Base-by-base conservation (phyloP, 1,140 invertebrate species). In the Cephus cinctus region DNA sequence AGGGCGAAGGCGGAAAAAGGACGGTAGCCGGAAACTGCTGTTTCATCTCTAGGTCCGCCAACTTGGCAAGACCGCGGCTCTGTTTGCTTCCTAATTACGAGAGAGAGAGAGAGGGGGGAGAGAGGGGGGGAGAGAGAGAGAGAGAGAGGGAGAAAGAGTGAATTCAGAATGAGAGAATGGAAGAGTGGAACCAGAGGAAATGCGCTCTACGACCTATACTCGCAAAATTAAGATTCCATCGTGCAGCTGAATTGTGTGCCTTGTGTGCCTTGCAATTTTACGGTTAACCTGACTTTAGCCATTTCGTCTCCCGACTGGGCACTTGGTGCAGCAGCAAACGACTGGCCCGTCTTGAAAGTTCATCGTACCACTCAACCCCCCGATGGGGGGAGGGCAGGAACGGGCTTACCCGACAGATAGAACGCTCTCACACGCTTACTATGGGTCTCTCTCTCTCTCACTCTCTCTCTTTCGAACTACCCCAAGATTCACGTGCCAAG, bases 71-170 rank as follows among this genome's bases (percentile, higher is more conserved):
- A 63, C 57, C 52, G 47, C 57, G 57, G 52, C 36, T 53, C 63
- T 66, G 63, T 65, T 65, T 66, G 63, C 63, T 66, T 58, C 62
- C 63, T 66, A 66, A 66, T 66, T 66, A 65, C 61, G 53, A 53
- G 57, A 47, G 49, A 56, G 52, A 60, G 54, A 46, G 60, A 59
- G 31, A 57, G 58, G 56, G 50, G 51, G 53, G 47, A 38, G 38
- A 32, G 30, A 43, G 14, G 38, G 14, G 8, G 5, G 22, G 23
- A 25, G 5, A 32, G 18, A 12, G 34, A 30, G 23, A 12, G 18
- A 22, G 12, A 22, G 25, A 41, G 12, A 31, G 21, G 20, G 16
- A n/a, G n/a, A n/a, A 25, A 39, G 23, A 5, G 27, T 39, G 27
- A 30, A 9, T 4, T 6, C 20, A 25, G 25, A 47, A 27, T 12